These are phyloP conservation scores for Corythoichthys haematopterus DNA, from an alignment of 2,113 vertebrate genomes.

Conservation along the genomic window DNA sequence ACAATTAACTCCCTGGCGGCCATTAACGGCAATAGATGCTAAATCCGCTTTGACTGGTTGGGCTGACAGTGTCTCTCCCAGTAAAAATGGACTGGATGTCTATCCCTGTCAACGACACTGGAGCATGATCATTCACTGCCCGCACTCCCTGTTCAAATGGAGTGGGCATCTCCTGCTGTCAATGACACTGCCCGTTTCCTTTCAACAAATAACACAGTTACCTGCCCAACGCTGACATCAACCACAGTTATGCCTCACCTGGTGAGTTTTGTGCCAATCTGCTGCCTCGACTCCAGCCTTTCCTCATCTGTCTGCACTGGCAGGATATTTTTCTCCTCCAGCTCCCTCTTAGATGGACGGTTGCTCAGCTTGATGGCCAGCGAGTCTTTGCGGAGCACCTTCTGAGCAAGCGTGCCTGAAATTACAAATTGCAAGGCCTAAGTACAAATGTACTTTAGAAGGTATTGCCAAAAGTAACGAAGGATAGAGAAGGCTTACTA, in stretches of 20 bases:
- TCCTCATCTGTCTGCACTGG: slow-evolving; percentile 95
- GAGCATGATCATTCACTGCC: no score
- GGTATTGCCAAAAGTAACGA: background rate
- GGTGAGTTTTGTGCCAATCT: slow-evolving; percentile 95
- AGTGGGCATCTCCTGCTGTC: no score
- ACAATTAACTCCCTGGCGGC: no score
- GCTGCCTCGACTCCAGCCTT: slow-evolving; percentile 89
- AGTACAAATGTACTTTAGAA: background rate
- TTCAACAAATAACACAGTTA: background rate
- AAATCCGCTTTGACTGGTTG: no score
- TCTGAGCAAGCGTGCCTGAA: slow-evolving; percentile 88
- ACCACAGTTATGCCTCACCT: slow-evolving; percentile 69
- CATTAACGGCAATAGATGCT: no score
- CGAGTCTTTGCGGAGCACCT: slow-evolving; percentile 95
- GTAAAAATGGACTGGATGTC: no score
- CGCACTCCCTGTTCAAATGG: no score
- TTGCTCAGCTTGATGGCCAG: slow-evolving; percentile 98
- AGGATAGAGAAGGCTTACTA: background rate
- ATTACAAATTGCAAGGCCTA: slow-evolving; percentile 9
- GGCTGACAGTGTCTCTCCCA: no score
- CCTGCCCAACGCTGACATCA: background rate
- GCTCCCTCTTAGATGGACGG: slow-evolving; percentile 90
- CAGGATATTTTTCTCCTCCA: slow-evolving; percentile 98
- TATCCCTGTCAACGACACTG: no score
- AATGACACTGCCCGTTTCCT: background rate